A percentile compares a stretch with the other conserved stretches of the same genome.
These are phyloP conservation scores for Tringa solitaria DNA, from an alignment of 2,113 vertebrate genomes.

Conservation along the genomic window DNA sequence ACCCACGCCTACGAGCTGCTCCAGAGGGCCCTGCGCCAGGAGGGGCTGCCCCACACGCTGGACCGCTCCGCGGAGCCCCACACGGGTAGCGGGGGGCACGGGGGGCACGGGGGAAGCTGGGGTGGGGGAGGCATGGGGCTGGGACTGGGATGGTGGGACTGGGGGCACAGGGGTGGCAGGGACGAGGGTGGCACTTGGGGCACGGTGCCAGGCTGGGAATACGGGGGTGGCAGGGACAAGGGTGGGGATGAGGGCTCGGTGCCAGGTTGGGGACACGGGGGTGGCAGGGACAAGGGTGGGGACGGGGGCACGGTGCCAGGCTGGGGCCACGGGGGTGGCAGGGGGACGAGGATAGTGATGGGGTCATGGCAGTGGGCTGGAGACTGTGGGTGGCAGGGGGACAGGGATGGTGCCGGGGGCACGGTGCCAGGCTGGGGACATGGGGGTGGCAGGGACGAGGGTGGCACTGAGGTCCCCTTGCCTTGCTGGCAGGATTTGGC, in stretches of 20 bases:
- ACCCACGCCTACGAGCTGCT: slow-evolving; percentile 7
- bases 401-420: too few species aligned
- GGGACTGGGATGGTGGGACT: background rate
- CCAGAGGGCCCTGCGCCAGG: slow-evolving; percentile 5
- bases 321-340: background rate
- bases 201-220: background rate
- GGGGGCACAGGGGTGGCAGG: background rate
- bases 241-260: background rate
- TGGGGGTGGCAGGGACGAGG: background rate
- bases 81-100: background rate
- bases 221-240: background rate
- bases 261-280: background rate
- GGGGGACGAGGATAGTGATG: rapidly evolving
- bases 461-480: background rate
- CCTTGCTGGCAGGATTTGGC: background rate
- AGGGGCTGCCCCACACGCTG: slow-evolving; percentile 26
- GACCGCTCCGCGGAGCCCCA: background rate
- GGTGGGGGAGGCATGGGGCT: too few species aligned
- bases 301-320: rapidly evolving
- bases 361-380: rapidly evolving
- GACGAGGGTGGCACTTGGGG: rapidly evolving
- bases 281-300: background rate
- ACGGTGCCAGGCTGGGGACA: background rate
- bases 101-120: too few species aligned
- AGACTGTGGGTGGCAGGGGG: background rate